Percentiles rank a stretch among this genome's conserved stretches.
Evolutionary conservation across 2,888 invertebrate genomes (phyloP).

Genomic region (Aleiodes testaceus): DNA sequence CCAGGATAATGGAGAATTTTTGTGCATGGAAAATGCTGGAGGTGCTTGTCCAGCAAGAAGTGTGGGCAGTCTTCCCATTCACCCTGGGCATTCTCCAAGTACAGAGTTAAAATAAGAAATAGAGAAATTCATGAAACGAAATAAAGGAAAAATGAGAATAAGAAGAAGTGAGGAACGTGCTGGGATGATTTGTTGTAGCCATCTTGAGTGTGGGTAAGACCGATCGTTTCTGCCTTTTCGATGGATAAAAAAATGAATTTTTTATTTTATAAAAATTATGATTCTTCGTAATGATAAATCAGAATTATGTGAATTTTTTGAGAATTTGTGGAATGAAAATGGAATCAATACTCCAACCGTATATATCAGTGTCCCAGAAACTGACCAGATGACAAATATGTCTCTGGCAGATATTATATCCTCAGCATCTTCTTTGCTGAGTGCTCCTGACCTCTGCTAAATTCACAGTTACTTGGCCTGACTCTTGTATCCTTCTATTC

Average conservation of each 20-base stretch:
- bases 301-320: conserved; percentile 30
- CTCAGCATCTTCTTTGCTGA: neutral
- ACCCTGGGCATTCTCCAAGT: conserved; percentile 18
- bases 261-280: too few relatives aligned
- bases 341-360: neutral
- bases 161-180: conserved; percentile 39
- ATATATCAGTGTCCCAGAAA: conserved; percentile 16
- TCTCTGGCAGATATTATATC: neutral
- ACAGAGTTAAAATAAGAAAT: conserved; percentile 1
- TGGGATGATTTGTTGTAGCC: conserved; percentile 44
- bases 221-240: conserved; percentile 43
- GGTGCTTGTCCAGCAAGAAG: conserved; percentile 37
- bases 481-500: conserved; percentile 2
- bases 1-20: conserved; percentile 45
- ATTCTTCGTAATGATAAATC: conserved; percentile 35
- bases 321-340: too few relatives aligned
- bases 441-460: neutral
- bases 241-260: conserved; percentile 32
- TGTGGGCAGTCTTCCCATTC: conserved; percentile 33
- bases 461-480: conserved; percentile 30
- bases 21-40: conserved; percentile 36
- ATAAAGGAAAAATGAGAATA: conserved; percentile 15
- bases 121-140: conserved; percentile 18
- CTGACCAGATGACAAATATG: neutral
- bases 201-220: conserved; percentile 46